phyloP scores from a whole-genome alignment of 2,888 invertebrate genomes.

The Andrena hattorfiana region DNA sequence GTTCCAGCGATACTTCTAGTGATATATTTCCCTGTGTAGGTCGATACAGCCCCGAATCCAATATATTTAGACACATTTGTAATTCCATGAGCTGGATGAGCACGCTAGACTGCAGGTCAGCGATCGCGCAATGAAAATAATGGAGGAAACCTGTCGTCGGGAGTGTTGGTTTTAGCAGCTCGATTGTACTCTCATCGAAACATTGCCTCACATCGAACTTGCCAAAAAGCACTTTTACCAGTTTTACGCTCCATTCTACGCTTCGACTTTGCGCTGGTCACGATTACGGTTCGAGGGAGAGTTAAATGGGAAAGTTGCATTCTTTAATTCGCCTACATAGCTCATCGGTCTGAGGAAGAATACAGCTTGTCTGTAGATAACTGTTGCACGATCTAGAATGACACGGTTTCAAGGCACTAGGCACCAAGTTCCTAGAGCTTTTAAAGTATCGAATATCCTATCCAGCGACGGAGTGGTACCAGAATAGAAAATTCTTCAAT shows the following conservation, averaged over 20 bases:
- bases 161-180: conserved; percentile 21
- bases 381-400: too few species aligned
- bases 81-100: conserved; percentile 9
- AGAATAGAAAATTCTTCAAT: background rate
- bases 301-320: background rate
- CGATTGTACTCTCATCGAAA: conserved; percentile 19
- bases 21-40: background rate
- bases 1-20: background rate
- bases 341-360: too few species aligned
- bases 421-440: too few species aligned
- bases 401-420: too few species aligned
- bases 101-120: conserved; percentile 2
- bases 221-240: conserved; percentile 3
- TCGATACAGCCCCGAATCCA: background rate
- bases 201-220: conserved; percentile 21
- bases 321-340: background rate
- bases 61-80: conserved; percentile 22
- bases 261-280: background rate
- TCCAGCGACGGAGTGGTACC: background rate
- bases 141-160: conserved; percentile 16
- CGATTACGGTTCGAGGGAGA: background rate
- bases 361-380: too few species aligned
- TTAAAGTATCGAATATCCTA: background rate
- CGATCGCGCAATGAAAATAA: conserved; percentile 32
- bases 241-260: background rate